A percentile compares a stretch with the other conserved stretches of the same genome.
phyloP scores from a whole-genome alignment of 2,113 vertebrate species.

The Tenrec ecaudatus region DNA sequence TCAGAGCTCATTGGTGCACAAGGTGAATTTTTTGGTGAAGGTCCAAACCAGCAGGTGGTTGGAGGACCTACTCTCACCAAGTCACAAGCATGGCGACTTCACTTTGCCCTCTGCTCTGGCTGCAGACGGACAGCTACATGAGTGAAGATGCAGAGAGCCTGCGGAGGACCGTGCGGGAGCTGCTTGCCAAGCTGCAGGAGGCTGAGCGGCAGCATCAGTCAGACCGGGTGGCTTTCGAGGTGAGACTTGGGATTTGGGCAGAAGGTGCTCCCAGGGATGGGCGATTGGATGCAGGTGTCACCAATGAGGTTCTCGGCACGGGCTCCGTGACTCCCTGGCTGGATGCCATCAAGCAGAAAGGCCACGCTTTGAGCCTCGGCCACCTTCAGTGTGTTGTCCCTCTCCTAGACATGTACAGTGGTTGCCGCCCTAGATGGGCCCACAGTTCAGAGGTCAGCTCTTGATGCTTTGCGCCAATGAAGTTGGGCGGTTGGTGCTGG shows the following conservation, averaged over 20 bases:
- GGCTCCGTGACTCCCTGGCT: not conserved
- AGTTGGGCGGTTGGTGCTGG: not conserved
- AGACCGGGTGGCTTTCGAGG: constrained; percentile 91
- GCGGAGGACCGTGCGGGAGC: constrained; percentile 89
- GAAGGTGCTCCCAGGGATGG: not conserved
- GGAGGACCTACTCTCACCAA: not conserved
- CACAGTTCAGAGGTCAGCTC: not conserved
- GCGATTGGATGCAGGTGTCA: not conserved
- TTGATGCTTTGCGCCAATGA: too few relatives aligned
- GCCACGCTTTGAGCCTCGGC: not conserved
- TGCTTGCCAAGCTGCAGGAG: constrained; percentile 91
- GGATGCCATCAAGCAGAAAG: not conserved
- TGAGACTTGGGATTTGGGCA: constrained; percentile 68
- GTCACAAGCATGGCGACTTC: not conserved
- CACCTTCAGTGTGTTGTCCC: not conserved
- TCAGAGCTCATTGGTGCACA: not conserved
- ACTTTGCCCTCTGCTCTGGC: not conserved
- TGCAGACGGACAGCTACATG: constrained; percentile 71
- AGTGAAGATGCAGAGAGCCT: constrained; percentile 89
- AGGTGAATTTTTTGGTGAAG: not conserved
- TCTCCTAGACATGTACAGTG: not conserved
- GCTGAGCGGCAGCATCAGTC: constrained; percentile 90
- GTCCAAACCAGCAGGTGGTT: too few relatives aligned
- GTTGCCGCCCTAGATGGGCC: not conserved
- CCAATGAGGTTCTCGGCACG: not conserved